Evolutionary conservation across 2,797 vertebrate species (phyloP).

Genomic region (Gallirallus australis): DNA sequence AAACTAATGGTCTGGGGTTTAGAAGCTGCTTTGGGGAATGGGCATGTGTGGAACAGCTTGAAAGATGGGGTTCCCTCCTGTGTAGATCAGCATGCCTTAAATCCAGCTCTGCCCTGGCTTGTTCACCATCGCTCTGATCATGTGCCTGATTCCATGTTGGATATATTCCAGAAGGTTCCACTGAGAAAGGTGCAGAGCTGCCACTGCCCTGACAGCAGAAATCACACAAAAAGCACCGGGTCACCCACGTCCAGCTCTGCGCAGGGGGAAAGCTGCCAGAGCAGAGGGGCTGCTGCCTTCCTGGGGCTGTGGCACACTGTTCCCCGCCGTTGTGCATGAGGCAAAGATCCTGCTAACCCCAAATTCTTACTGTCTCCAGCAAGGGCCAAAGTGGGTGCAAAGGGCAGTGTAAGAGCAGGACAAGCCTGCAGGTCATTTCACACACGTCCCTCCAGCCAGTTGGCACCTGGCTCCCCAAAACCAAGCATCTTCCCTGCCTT

Average conservation of each 20-base stretch:
- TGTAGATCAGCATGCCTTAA: background rate
- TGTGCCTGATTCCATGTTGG: background rate
- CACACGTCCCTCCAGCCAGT: fast-evolving
- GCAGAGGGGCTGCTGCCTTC: background rate
- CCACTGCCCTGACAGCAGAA: background rate
- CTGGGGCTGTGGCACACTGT: background rate
- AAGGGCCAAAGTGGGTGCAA: background rate
- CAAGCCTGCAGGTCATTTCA: fast-evolving
- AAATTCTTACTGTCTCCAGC: background rate
- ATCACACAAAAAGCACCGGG: background rate
- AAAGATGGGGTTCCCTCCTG: background rate
- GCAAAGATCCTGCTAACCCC: background rate
- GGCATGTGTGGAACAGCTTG: background rate
- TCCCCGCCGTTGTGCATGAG: fast-evolving
- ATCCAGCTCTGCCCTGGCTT: background rate
- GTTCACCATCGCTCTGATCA: background rate
- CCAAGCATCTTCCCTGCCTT: background rate
- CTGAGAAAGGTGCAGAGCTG: background rate
- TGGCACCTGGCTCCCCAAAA: background rate
- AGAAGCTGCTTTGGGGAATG: background rate
- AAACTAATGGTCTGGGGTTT: background rate
- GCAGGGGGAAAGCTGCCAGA: background rate
- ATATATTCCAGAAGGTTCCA: background rate
- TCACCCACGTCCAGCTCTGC: fast-evolving
- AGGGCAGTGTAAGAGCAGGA: background rate